These are phyloP conservation scores for Phlogophora meticulosa DNA, from an alignment of 2,888 invertebrate genomes.

Conservation along the genomic window DNA sequence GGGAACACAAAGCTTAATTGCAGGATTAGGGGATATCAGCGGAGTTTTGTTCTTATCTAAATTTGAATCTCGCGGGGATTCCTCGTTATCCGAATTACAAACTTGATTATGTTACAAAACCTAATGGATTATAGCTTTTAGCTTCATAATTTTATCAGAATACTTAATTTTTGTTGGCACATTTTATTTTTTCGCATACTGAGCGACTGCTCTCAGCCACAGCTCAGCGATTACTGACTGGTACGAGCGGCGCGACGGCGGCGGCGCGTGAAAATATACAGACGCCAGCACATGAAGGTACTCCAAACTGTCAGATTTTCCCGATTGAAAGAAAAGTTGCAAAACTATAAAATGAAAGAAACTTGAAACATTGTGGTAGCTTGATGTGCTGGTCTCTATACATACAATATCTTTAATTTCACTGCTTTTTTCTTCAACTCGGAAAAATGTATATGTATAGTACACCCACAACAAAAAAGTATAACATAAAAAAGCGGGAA, in stretches of 20 bases:
- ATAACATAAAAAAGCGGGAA: too few species aligned
- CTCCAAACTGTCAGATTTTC: too few species aligned
- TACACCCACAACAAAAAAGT: too few species aligned
- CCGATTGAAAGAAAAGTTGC: too few species aligned
- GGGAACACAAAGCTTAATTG: constrained; percentile 43
- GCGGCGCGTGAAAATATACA: too few species aligned
- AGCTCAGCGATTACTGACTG: background rate
- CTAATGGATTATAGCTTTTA: constrained; percentile 3
- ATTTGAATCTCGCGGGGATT: constrained; percentile 35
- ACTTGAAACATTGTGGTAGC: too few species aligned
- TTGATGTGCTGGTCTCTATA: too few species aligned
- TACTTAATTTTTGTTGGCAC: background rate
- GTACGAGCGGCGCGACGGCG: background rate
- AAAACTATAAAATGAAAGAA: too few species aligned
- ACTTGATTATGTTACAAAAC: constrained; percentile 23
- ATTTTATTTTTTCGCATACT: background rate
- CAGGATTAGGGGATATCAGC: constrained; percentile 39
- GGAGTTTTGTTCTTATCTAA: constrained; percentile 48
- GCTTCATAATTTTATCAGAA: constrained; percentile 10
- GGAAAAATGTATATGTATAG: too few species aligned
- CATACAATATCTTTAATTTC: too few species aligned
- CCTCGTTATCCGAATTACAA: constrained; percentile 27
- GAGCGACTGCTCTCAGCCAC: background rate
- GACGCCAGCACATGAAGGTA: too few species aligned
- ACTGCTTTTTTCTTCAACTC: too few species aligned